Evolutionary conservation across 2,113 vertebrate species (phyloP).

Genomic region (Copsychus sechellarum): DNA sequence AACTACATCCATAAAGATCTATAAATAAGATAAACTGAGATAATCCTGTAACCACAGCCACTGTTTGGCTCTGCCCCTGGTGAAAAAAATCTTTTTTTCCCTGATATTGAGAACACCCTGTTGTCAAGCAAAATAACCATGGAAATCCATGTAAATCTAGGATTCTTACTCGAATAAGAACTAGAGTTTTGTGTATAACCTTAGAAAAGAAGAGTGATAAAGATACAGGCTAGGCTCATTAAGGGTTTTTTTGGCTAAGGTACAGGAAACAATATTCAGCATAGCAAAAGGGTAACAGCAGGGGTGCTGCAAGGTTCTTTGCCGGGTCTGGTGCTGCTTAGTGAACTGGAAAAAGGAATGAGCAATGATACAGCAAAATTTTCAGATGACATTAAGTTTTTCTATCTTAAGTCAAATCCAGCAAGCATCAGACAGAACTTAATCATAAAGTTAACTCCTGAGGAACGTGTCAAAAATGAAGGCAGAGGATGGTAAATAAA

Average conservation of each 20-base stretch:
- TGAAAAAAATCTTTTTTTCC: background rate
- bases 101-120: background rate
- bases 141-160: background rate
- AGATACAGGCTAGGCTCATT: background rate
- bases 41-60: slow-evolving; percentile 2
- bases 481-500: background rate
- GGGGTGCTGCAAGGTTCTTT: slow-evolving; percentile 11
- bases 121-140: background rate
- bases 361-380: slow-evolving; percentile 61
- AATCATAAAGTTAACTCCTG: background rate
- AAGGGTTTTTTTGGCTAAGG: background rate
- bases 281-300: background rate
- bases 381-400: background rate
- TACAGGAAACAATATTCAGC: background rate
- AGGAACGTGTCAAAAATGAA: background rate
- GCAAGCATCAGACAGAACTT: background rate
- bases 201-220: background rate
- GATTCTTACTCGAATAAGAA: background rate
- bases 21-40: slow-evolving; percentile 68
- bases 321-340: slow-evolving; percentile 14
- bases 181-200: background rate
- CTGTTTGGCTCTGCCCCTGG: background rate
- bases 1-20: slow-evolving; percentile 30
- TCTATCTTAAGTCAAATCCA: background rate
- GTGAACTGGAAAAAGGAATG: background rate